phyloP scores from a whole-genome alignment of 2,888 invertebrate species.

The Morpho achilles region DNA sequence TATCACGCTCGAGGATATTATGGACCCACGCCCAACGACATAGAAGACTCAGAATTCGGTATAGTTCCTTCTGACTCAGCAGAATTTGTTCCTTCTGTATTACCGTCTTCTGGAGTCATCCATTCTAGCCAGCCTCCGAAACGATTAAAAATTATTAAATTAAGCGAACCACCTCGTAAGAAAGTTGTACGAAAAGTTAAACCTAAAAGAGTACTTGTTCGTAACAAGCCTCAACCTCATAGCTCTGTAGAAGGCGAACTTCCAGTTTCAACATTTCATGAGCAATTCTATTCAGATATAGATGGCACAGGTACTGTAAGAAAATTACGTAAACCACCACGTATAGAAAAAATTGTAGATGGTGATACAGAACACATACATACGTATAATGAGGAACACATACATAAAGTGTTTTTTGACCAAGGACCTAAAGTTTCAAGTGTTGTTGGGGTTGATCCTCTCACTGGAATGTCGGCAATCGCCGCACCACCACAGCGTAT shows the following conservation, averaged over 20 bases:
- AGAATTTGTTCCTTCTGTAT: constrained; percentile 49
- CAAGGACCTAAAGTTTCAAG: constrained; percentile 45
- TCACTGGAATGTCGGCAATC: constrained; percentile 45
- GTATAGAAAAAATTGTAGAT: constrained; percentile 74
- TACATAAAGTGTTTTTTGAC: constrained; percentile 65
- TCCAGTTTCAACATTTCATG: constrained; percentile 65
- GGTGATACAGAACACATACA: constrained; percentile 76
- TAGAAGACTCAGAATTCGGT: constrained; percentile 62
- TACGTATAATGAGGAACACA: constrained; percentile 73
- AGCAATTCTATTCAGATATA: constrained; percentile 73
- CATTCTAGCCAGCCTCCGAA: constrained; percentile 45
- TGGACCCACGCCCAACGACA: constrained; percentile 57
- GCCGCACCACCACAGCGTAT: constrained; percentile 46
- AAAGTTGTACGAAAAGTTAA: constrained; percentile 55
- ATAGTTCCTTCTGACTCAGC: constrained; percentile 46
- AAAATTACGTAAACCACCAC: constrained; percentile 67
- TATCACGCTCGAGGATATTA: constrained; percentile 72
- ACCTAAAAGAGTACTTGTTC: constrained; percentile 51
- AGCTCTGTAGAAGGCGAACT: constrained; percentile 50
- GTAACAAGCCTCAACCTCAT: constrained; percentile 38
- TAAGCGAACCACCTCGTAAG: constrained; percentile 56
- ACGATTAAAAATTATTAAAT: constrained; percentile 61
- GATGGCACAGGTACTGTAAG: constrained; percentile 63
- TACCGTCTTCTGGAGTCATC: constrained; percentile 38
- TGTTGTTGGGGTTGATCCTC: constrained; percentile 44